Conservation (phyloP, 2,797 vertebrate species). For the Sebastes matsubarae region DNA sequence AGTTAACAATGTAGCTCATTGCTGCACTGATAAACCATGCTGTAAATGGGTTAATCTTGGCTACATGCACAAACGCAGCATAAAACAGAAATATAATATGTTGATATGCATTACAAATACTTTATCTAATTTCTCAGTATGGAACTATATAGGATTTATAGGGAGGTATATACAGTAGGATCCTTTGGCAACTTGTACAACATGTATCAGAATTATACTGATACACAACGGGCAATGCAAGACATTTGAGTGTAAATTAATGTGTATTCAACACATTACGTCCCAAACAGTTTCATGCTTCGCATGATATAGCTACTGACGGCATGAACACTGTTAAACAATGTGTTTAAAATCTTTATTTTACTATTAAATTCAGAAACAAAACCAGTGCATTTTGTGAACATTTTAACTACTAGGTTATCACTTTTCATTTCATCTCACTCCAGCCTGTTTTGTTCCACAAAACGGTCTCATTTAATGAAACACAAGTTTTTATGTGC, state of each 20-base stretch:
- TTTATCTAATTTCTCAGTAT: not conserved
- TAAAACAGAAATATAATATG: not conserved
- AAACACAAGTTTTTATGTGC: slow-evolving; percentile 38
- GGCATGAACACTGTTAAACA: not conserved
- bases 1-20: not conserved
- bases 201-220: not conserved
- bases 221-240: not conserved
- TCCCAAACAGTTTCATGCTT: not conserved
- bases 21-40: not conserved
- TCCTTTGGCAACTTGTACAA: not conserved
- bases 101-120: not conserved
- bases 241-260: not conserved
- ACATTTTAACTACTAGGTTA: not conserved
- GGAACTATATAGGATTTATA: not conserved
- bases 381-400: not conserved
- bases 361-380: not conserved
- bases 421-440: slow-evolving; percentile 22
- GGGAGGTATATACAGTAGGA: not conserved
- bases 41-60: not conserved
- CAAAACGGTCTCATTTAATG: slow-evolving; percentile 31
- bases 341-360: not conserved
- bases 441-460: slow-evolving; percentile 9
- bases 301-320: not conserved
- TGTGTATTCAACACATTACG: not conserved
- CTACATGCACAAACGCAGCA: not conserved